Base-by-base conservation (phyloP, 2,888 invertebrate species). In the Smittia sp. region DNA sequence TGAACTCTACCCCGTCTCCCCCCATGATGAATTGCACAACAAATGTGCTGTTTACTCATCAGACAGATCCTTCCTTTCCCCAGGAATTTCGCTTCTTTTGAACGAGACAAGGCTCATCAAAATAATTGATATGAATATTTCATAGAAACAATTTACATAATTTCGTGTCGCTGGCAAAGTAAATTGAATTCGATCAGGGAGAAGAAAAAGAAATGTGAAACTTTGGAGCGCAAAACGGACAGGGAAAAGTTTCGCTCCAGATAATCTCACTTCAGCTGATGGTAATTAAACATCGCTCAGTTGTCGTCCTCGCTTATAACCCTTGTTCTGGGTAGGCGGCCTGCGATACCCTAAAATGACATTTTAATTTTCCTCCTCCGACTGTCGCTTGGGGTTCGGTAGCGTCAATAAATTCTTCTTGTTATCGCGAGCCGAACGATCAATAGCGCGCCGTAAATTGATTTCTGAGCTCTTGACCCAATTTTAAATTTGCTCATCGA, bases 51-150 rank as follows among this genome's bases (percentile, higher is more conserved):
- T 22, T 58, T 18, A 58, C n/a, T 58, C n/a, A 22, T 25, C 20
- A 13, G 20, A 63, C n/a, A 4, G 11, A 24, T 63, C 15, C 27
- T 27, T 27, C 15, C 63, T 63, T 6, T 20, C 25, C 27, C 25
- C 27, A 18, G 27, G 24, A 41, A 41, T 15, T n/a, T n/a, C n/a
- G n/a, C n/a, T n/a, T n/a, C n/a, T n/a, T n/a, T n/a, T n/a, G n/a
- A n/a, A n/a, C n/a, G n/a, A n/a, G n/a, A 67, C 11, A 67, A 67
- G 6, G 15, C 24, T 39, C 41, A 39, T 67, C 13, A 39, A 46
- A 39, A 67, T 25, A 69, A 69, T 63, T 69, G 69, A 9, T 15
- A 69, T 69, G 69, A 69, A 69, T 69, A 52, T 69, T 69, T 69
- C 27, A 63, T 46, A 46, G 27, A 7, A 25, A n/a, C 25, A 52